Conservation (phyloP, 1,140 invertebrate species). For the Scylla paramamosain region DNA sequence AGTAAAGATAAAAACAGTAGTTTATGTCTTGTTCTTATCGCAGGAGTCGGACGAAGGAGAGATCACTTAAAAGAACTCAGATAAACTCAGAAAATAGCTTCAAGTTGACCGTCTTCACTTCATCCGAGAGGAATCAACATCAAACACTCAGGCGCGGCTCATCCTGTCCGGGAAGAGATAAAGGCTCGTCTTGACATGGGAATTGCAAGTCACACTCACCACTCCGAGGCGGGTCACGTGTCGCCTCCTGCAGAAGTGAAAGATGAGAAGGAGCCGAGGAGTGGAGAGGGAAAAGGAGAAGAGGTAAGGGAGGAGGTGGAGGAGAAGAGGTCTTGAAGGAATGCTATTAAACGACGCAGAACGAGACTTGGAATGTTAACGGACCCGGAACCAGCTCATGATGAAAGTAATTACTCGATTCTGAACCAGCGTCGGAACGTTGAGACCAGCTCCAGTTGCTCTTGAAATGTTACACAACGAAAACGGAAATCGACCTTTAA, state of each 20-base stretch:
- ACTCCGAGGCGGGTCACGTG: too few species aligned
- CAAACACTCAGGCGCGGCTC: too few species aligned
- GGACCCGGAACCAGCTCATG: background rate
- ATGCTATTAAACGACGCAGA: background rate
- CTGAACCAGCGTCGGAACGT: background rate
- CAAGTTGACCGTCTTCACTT: too few species aligned
- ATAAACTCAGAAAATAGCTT: too few species aligned
- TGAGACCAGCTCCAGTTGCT: background rate
- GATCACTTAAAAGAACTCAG: too few species aligned
- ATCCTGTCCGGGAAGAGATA: too few species aligned
- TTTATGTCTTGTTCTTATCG: too few species aligned
- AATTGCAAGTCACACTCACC: background rate
- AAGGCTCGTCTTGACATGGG: background rate
- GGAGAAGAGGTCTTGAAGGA: background rate
- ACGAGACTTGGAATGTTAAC: conserved; percentile 11
- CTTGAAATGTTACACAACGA: background rate
- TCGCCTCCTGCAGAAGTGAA: background rate
- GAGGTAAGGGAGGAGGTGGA: background rate
- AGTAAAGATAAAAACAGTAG: too few species aligned
- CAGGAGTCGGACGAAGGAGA: too few species aligned
- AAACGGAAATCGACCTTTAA: background rate
- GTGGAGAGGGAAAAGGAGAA: background rate
- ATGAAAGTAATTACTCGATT: background rate
- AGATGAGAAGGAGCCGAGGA: background rate
- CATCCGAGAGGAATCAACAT: too few species aligned